phyloP scores from a whole-genome alignment of 2,797 vertebrate species.

The Tenualosa ilisha region DNA sequence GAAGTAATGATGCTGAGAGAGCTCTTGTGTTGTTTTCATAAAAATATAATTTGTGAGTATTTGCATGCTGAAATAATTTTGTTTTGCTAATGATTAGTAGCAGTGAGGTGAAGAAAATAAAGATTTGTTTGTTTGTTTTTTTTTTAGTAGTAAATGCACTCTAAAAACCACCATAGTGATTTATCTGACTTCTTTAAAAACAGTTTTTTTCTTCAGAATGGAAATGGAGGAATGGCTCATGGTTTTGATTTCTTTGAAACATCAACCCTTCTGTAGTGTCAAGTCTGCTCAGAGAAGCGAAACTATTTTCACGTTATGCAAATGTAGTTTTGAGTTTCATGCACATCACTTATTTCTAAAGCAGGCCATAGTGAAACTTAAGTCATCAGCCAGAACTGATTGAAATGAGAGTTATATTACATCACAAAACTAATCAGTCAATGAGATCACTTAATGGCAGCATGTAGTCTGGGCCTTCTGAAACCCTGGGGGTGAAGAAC shows the following conservation, averaged over 20 bases:
- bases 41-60: background rate
- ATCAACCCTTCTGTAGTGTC: background rate
- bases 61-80: background rate
- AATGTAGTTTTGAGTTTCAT: background rate
- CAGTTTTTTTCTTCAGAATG: background rate
- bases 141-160: background rate
- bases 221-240: background rate
- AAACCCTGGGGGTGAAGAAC: too few relatives aligned
- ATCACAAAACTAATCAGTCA: background rate
- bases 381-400: background rate
- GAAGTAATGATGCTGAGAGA: background rate
- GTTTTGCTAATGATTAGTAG: background rate
- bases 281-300: background rate
- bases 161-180: background rate
- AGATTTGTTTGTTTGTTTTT: background rate
- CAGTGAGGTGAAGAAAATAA: background rate
- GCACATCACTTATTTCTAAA: background rate
- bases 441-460: background rate
- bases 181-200: background rate
- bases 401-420: background rate
- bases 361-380: background rate
- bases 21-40: background rate
- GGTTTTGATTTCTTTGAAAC: constrained; percentile 3
- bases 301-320: background rate
- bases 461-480: too few relatives aligned